Evolutionary conservation across 2,888 invertebrate genomes (phyloP).

Genomic region (Gisinianus flammeolus): DNA sequence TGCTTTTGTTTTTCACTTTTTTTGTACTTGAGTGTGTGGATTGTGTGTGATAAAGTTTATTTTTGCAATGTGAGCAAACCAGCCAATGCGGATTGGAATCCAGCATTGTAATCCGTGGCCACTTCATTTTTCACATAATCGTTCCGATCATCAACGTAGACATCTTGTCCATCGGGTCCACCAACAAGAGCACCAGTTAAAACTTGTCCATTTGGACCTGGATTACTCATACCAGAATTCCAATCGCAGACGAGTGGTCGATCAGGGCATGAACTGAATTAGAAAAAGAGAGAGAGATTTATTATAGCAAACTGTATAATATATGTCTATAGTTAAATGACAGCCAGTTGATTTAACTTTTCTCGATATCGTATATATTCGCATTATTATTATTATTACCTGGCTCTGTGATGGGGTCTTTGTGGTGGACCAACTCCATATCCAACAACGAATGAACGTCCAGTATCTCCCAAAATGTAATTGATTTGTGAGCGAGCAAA

Average conservation of each 20-base stretch:
- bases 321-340: not conserved
- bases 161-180: conserved; percentile 66
- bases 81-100: conserved; percentile 66
- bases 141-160: conserved; percentile 65
- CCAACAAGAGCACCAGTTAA: conserved; percentile 68
- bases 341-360: not conserved
- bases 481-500: conserved; percentile 66
- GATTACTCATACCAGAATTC: conserved; percentile 62
- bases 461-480: conserved; percentile 66
- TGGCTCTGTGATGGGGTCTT: conserved; percentile 67
- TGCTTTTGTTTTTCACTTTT: too few relatives aligned
- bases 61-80: conserved; percentile 60
- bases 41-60: too few relatives aligned
- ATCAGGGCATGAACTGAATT: conserved; percentile 65
- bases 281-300: too few relatives aligned
- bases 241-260: conserved; percentile 65
- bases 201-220: conserved; percentile 65
- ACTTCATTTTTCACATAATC: conserved; percentile 68
- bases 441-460: conserved; percentile 67
- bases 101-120: conserved; percentile 67
- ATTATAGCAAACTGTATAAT: not conserved
- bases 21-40: too few relatives aligned
- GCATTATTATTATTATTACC: conserved; percentile 59
- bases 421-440: conserved; percentile 66
- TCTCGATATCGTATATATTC: not conserved